A percentile compares a stretch with the other conserved stretches of the same genome.
Conservation (phyloP, 2,888 invertebrate species). For the Drosophila falleni region DNA sequence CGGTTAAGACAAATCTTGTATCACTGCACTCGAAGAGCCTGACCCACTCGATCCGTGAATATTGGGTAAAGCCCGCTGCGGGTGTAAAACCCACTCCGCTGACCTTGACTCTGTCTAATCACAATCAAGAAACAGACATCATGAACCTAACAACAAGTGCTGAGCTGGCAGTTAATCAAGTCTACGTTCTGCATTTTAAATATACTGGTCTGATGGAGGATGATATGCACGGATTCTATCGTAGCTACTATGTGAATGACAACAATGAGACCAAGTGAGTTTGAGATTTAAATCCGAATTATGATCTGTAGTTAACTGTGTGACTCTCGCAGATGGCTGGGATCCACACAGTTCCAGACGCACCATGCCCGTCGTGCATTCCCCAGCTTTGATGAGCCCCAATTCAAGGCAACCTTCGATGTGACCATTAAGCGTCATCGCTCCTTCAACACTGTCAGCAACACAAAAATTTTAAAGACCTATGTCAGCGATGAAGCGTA, state of each 20-base stretch:
- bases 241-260: conserved; percentile 83
- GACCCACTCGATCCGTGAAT: conserved; percentile 57
- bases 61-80: conserved; percentile 55
- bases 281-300: background rate
- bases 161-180: conserved; percentile 73
- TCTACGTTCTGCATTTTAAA: conserved; percentile 86
- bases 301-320: background rate
- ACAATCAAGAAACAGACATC: conserved; percentile 78
- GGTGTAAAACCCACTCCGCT: background rate
- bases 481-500: conserved; percentile 59
- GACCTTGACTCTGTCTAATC: background rate
- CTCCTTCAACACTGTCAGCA: conserved; percentile 77
- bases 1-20: conserved; percentile 84
- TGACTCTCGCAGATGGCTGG: conserved; percentile 86
- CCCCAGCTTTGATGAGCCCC: conserved; percentile 93
- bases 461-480: conserved; percentile 60
- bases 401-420: conserved; percentile 89
- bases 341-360: conserved; percentile 90
- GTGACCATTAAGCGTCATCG: conserved; percentile 84
- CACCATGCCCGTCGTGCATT: conserved; percentile 90
- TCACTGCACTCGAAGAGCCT: conserved; percentile 87
- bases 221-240: conserved; percentile 87
- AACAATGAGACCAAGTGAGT: conserved; percentile 82
- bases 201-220: conserved; percentile 87
- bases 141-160: conserved; percentile 74